Percentiles rank a stretch among this genome's conserved stretches.
Conservation (phyloP, 2,797 vertebrate genomes). For the Cetoscarus ocellatus region DNA sequence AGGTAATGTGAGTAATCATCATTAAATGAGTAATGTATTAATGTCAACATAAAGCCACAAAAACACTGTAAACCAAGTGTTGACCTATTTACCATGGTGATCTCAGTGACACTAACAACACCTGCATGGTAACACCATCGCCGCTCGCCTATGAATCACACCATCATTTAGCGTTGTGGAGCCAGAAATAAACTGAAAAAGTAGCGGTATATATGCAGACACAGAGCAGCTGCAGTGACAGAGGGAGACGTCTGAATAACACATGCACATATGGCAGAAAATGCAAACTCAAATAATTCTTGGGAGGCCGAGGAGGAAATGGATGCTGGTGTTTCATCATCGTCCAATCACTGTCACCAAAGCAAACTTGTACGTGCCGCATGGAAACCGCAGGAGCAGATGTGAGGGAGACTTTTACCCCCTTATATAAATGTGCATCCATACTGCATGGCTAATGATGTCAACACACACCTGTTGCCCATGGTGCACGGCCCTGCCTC, state of each 20-base stretch:
- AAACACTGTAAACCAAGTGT: constrained; percentile 1
- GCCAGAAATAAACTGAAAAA: constrained; percentile 47
- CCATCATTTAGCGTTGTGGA: constrained; percentile 29
- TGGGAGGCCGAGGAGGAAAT: constrained; percentile 56
- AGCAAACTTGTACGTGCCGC: constrained; percentile 4
- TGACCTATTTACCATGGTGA: constrained; percentile 19
- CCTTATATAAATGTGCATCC: constrained; percentile 10
- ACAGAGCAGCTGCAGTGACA: constrained; percentile 63
- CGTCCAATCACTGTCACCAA: constrained; percentile 38
- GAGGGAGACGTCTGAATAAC: constrained; percentile 56
- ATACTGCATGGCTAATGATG: constrained; percentile 32
- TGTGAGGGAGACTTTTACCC: constrained; percentile 17
- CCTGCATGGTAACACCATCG: constrained; percentile 51
- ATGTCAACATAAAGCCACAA: not conserved
- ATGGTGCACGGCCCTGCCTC: constrained; percentile 13
- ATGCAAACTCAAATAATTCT: constrained; percentile 63
- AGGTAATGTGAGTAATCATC: too few relatives aligned
- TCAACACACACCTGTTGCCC: constrained; percentile 68
- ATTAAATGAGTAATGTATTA: not conserved
- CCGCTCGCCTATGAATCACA: constrained; percentile 28
- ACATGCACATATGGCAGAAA: constrained; percentile 70
- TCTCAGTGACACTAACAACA: constrained; percentile 42
- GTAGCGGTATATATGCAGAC: constrained; percentile 25
- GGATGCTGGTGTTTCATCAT: constrained; percentile 63
- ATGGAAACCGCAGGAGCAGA: constrained; percentile 31